phyloP scores from a whole-genome alignment of 53 echinoderm and acorn worm genomes.

The Patiria pectinifera region DNA sequence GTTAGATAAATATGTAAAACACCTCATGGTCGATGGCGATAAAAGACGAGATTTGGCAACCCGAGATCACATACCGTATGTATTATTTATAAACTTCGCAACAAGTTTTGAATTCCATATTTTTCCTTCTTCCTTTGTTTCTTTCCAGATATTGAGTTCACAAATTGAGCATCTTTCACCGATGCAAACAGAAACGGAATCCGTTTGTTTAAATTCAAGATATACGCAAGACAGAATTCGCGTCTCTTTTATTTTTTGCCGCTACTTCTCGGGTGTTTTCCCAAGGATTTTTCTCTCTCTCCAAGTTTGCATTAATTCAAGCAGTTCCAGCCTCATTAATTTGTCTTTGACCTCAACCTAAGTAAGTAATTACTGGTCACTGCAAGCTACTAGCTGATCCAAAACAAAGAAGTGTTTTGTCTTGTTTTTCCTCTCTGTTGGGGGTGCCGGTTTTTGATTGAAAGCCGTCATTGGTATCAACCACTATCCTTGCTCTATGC shows the following conservation, averaged over 20 bases:
- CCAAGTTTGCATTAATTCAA: not conserved
- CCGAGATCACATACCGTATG: not conserved
- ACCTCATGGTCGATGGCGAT: not conserved
- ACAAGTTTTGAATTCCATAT: not conserved
- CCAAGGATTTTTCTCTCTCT: not conserved
- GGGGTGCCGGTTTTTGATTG: too few species aligned
- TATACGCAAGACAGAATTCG: not conserved
- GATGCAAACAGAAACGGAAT: not conserved
- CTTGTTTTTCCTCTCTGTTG: too few species aligned
- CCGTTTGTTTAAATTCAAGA: not conserved
- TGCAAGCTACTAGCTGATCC: not conserved
- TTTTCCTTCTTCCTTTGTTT: not conserved
- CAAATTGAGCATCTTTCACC: not conserved
- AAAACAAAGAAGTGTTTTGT: not conserved
- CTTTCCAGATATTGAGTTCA: not conserved
- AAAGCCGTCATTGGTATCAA: too few species aligned
- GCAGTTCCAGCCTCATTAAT: not conserved
- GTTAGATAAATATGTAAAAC: not conserved
- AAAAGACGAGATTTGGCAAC: not conserved
- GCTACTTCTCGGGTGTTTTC: not conserved
- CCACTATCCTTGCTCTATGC: too few species aligned
- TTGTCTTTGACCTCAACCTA: not conserved
- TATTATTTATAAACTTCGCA: not conserved
- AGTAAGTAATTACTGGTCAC: not conserved
- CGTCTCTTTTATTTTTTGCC: not conserved